phyloP scores from a whole-genome alignment of 2,113 vertebrate genomes.

The Antechinus flavipes region DNA sequence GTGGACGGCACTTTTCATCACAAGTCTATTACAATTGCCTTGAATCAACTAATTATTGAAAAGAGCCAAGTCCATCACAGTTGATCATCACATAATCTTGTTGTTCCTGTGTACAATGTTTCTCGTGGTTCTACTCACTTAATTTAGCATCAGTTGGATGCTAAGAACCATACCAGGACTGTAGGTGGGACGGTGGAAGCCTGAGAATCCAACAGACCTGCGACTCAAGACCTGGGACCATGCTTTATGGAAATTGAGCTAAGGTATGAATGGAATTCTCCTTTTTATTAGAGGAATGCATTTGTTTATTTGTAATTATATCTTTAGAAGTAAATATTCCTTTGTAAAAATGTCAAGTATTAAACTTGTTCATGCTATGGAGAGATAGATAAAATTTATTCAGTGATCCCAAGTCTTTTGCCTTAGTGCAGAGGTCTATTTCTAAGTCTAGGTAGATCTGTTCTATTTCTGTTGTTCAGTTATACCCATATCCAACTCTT shows the following conservation, averaged over 20 bases:
- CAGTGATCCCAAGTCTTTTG: background rate
- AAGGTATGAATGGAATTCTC: background rate
- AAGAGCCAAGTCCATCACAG: too few species aligned
- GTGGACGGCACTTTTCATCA: too few species aligned
- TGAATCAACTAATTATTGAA: too few species aligned
- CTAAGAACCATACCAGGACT: too few species aligned
- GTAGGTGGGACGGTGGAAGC: too few species aligned
- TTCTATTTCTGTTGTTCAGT: too few species aligned
- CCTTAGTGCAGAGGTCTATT: background rate
- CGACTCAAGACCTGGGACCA: background rate
- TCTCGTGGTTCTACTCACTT: too few species aligned
- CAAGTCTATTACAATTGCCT: too few species aligned
- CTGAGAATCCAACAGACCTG: background rate
- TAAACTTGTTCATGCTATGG: background rate
- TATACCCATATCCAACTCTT: too few species aligned
- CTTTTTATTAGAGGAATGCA: background rate
- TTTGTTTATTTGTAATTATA: background rate
- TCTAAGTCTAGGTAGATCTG: background rate
- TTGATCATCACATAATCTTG: too few species aligned
- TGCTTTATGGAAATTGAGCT: background rate
- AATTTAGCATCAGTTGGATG: too few species aligned
- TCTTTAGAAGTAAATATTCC: background rate
- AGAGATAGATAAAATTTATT: background rate
- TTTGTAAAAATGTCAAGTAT: background rate
- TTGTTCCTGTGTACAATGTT: too few species aligned